Evolutionary conservation across 2,113 vertebrate genomes (phyloP).

Genomic region (Callipepla californica): DNA sequence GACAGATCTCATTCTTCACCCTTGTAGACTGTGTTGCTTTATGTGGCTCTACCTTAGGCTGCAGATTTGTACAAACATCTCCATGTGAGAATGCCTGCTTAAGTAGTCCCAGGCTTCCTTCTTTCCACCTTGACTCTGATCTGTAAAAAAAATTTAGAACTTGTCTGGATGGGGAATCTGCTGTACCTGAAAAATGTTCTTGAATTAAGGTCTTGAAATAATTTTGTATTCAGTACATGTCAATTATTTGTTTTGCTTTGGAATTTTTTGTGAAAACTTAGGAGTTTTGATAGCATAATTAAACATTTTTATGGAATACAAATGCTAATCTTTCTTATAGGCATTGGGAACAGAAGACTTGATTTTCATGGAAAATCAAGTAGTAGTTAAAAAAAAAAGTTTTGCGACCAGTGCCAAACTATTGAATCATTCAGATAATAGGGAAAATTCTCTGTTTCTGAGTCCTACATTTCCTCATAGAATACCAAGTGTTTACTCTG

Average conservation of each 20-base stretch:
- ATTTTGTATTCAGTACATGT: background rate
- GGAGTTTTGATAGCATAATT: background rate
- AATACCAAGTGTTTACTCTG: background rate
- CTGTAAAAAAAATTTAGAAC: background rate
- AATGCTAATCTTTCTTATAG: conserved; percentile 19
- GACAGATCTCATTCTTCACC: background rate
- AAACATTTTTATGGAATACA: background rate
- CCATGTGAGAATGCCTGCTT: background rate
- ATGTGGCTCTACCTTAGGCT: background rate
- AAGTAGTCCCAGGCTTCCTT: background rate
- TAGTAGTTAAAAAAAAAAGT: conserved; percentile 61
- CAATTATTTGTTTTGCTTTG: background rate
- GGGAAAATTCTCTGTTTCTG: conserved; percentile 16
- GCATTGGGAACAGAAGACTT: conserved; percentile 17
- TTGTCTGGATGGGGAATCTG: background rate
- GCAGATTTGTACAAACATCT: background rate
- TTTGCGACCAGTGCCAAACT: conserved; percentile 36
- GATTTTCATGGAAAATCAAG: conserved; percentile 60
- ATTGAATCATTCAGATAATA: conserved; percentile 53
- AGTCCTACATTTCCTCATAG: background rate
- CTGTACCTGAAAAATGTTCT: background rate
- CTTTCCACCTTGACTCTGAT: background rate
- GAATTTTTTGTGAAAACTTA: background rate
- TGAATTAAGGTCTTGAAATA: background rate
- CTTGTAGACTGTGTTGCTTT: background rate